phyloP scores from a whole-genome alignment of 2,797 vertebrate species.

The Eulemur albifrons region DNA sequence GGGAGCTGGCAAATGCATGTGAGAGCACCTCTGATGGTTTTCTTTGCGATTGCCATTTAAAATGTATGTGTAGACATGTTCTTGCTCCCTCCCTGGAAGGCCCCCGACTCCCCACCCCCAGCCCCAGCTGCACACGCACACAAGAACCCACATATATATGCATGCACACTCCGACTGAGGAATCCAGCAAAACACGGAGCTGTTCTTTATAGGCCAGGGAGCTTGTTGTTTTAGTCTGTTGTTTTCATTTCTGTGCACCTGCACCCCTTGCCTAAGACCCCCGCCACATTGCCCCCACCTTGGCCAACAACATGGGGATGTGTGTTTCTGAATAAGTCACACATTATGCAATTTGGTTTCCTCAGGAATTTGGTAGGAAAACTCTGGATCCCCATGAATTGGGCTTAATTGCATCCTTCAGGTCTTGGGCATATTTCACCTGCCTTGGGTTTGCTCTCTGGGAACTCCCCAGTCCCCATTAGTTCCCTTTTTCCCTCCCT shows the following conservation, averaged over 20 bases:
- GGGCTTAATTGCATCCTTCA: slow-evolving; percentile 69
- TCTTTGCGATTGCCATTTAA: slow-evolving; percentile 48
- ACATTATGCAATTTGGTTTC: slow-evolving; percentile 68
- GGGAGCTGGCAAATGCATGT: neutral
- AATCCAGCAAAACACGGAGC: slow-evolving; percentile 55
- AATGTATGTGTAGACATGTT: slow-evolving; percentile 44
- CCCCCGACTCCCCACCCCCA: neutral
- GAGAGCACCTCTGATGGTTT: slow-evolving; percentile 1
- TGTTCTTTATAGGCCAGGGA: slow-evolving; percentile 65
- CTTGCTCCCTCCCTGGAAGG: neutral
- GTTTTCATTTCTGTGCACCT: slow-evolving; percentile 77
- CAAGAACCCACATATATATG: slow-evolving; percentile 4
- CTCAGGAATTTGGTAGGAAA: slow-evolving; percentile 72
- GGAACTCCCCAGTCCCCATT: neutral
- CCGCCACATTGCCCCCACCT: slow-evolving; percentile 38
- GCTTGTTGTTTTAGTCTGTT: slow-evolving; percentile 73
- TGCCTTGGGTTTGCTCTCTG: slow-evolving; percentile 60
- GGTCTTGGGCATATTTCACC: slow-evolving; percentile 53
- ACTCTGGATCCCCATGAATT: slow-evolving; percentile 59
- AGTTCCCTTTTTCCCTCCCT: neutral
- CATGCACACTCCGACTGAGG: neutral
- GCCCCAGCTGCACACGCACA: slow-evolving; percentile 33
- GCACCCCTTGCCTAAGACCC: slow-evolving; percentile 66
- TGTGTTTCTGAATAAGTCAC: slow-evolving; percentile 71
- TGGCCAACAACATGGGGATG: slow-evolving; percentile 59